Conservation (phyloP, 2,888 invertebrate species). For the Elegia similella region DNA sequence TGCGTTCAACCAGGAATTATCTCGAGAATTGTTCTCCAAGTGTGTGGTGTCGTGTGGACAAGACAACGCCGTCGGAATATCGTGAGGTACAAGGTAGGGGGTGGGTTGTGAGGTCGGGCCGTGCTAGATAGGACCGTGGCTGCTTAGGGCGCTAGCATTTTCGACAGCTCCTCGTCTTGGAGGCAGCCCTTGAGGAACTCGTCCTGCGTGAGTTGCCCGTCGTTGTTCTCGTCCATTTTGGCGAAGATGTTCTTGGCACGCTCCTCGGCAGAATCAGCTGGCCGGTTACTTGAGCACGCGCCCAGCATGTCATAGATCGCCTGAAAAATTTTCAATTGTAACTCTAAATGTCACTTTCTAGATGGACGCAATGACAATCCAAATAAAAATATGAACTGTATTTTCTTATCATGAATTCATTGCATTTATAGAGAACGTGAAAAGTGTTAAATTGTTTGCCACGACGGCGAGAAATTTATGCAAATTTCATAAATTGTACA, state of each 20-base stretch:
- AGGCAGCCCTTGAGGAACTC: slow-evolving; percentile 99
- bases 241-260: slow-evolving; percentile 99
- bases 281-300: slow-evolving; percentile 96
- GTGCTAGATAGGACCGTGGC: slow-evolving; percentile 29
- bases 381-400: no score
- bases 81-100: slow-evolving; percentile 41
- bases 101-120: slow-evolving; percentile 40
- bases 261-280: slow-evolving; percentile 97
- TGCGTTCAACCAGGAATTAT: not conserved
- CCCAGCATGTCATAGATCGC: slow-evolving; percentile 99
- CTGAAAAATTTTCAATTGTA: slow-evolving; percentile 78
- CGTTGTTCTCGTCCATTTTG: slow-evolving; percentile 99
- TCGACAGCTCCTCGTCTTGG: slow-evolving; percentile 96
- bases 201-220: slow-evolving; percentile 98
- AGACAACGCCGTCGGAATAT: slow-evolving; percentile 53
- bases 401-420: no score
- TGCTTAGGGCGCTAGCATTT: slow-evolving; percentile 95
- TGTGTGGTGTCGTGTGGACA: slow-evolving; percentile 39
- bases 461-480: not conserved
- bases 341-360: no score
- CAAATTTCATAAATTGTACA: not conserved
- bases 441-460: slow-evolving; percentile 7
- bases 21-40: slow-evolving; percentile 1
- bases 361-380: no score
- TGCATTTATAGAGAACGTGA: no score